Evolutionary conservation across 2,797 vertebrate species (phyloP).

Genomic region (Sebastolobus altivelis): DNA sequence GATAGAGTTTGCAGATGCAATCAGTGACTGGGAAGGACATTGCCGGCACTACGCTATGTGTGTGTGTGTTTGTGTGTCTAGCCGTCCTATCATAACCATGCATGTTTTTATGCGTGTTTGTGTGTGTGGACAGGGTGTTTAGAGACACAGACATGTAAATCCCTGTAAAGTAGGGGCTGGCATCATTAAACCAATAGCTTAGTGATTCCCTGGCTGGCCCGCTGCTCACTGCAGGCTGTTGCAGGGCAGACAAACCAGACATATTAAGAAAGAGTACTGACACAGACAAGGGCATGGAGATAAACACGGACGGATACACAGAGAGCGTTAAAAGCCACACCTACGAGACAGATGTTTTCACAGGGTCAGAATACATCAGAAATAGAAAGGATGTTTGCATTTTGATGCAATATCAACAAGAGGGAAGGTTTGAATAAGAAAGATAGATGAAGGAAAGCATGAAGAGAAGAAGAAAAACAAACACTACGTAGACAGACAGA

Average conservation of each 20-base stretch:
- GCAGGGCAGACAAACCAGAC: constrained; percentile 75
- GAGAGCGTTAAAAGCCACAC: constrained; percentile 17
- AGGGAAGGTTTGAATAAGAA: background rate
- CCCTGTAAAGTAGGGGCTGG: constrained; percentile 79
- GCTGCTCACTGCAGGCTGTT: constrained; percentile 71
- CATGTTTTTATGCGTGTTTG: constrained; percentile 62
- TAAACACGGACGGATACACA: constrained; percentile 30
- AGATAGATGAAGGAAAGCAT: background rate
- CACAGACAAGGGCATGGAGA: constrained; percentile 64
- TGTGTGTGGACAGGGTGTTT: constrained; percentile 68
- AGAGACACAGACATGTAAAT: constrained; percentile 80
- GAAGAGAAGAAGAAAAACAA: constrained; percentile 12
- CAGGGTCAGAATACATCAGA: background rate
- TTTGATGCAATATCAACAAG: background rate
- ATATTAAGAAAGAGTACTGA: constrained; percentile 65
- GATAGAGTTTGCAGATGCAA: constrained; percentile 45
- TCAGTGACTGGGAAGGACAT: constrained; percentile 47
- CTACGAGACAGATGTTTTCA: constrained; percentile 5
- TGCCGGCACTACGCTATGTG: background rate
- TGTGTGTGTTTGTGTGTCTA: constrained; percentile 22
- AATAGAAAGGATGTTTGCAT: background rate
- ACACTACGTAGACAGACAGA: constrained; percentile 46
- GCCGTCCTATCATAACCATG: constrained; percentile 37
- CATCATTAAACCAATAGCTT: constrained; percentile 85
- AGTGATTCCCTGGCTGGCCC: constrained; percentile 77